Evolutionary conservation across 2,888 invertebrate genomes (phyloP).

Genomic region (Drosophila sordidula): DNA sequence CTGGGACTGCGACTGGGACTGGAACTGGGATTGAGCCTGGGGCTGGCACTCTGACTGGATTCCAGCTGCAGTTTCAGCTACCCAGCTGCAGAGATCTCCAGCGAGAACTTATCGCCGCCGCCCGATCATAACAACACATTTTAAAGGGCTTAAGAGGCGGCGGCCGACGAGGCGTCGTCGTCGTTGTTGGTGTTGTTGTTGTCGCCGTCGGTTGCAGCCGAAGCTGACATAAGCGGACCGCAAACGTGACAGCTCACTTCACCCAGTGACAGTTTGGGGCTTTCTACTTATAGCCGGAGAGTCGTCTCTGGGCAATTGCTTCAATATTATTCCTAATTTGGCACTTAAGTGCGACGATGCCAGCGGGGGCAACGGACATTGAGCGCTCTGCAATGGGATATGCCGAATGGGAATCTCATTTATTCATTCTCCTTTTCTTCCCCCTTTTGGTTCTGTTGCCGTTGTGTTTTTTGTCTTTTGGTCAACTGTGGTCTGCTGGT

Average conservation of each 20-base stretch:
- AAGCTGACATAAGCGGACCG: slow-evolving; percentile 81
- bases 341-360: slow-evolving; percentile 66
- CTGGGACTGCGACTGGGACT: slow-evolving; percentile 19
- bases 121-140: slow-evolving; percentile 83
- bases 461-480: slow-evolving; percentile 11
- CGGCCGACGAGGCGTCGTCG: slow-evolving; percentile 9
- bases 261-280: slow-evolving; percentile 70
- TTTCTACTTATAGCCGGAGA: slow-evolving; percentile 50
- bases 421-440: slow-evolving; percentile 18
- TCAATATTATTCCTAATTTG: slow-evolving; percentile 81
- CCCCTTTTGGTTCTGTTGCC: not conserved
- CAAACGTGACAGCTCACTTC: slow-evolving; percentile 81
- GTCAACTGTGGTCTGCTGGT: slow-evolving; percentile 42
- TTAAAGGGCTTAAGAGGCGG: slow-evolving; percentile 76
- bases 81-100: slow-evolving; percentile 39
- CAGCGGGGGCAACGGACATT: not conserved
- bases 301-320: slow-evolving; percentile 61
- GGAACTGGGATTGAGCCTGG: not conserved
- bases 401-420: slow-evolving; percentile 33
- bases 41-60: slow-evolving; percentile 16
- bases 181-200: not conserved
- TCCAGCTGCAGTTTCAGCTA: slow-evolving; percentile 31
- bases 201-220: slow-evolving; percentile 67
- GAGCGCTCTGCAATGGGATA: slow-evolving; percentile 16
- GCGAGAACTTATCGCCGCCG: slow-evolving; percentile 69